These are phyloP conservation scores for human DNA, from an alignment of 2,113 vertebrate genomes.

Conservation along the genomic window DNA sequence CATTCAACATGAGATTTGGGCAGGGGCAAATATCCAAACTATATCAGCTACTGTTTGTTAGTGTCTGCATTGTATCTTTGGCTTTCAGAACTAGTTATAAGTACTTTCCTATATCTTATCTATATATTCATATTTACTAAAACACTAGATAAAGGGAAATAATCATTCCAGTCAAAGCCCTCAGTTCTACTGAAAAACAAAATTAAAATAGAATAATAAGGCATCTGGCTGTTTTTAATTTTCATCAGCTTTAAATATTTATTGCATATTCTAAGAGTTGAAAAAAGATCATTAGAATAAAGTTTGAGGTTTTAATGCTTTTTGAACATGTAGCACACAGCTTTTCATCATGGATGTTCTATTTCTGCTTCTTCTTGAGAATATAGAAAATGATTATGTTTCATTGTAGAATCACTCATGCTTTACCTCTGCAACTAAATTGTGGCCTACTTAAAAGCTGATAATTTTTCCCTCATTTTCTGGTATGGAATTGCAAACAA, in stretches of 20 bases:
- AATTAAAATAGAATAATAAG: background rate
- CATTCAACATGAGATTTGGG: too few relatives aligned
- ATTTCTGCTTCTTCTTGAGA: background rate
- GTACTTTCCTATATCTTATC: background rate
- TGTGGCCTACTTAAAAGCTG: background rate
- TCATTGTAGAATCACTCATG: constrained; percentile 14
- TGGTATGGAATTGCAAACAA: background rate
- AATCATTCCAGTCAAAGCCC: background rate
- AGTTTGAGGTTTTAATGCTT: background rate
- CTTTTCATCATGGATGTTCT: background rate
- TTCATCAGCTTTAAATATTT: constrained; percentile 49
- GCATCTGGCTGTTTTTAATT: background rate
- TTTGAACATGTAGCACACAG: background rate
- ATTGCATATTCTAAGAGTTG: background rate
- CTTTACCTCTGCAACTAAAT: background rate
- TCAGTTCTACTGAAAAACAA: background rate
- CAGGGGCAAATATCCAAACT: too few relatives aligned
- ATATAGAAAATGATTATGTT: constrained; percentile 22
- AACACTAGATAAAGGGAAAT: background rate
- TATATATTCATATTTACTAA: background rate
- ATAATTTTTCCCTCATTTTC: background rate
- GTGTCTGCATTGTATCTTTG: background rate
- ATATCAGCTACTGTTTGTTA: background rate
- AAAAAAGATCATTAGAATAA: background rate
- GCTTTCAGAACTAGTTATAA: background rate